These are phyloP conservation scores for Saturnia pavonia DNA, from an alignment of 2,888 invertebrate genomes.

Conservation along the genomic window DNA sequence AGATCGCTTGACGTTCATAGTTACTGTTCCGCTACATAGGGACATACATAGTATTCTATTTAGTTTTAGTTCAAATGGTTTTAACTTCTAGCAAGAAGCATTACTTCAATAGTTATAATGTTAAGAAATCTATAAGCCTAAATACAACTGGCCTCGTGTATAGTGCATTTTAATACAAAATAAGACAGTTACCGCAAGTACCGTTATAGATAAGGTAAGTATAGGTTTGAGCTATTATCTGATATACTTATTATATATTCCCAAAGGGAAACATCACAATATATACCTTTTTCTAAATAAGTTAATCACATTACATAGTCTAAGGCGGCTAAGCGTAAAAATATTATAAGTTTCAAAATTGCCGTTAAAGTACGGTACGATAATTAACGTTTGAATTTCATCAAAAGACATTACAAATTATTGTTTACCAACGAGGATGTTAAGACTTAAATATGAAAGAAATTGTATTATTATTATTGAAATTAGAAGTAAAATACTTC, in stretches of 20 bases:
- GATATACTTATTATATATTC: not conserved
- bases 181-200: conserved; percentile 21
- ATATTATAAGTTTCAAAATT: not conserved
- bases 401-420: not conserved
- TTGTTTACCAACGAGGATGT: not conserved
- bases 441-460: not conserved
- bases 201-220: not conserved
- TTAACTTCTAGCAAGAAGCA: too few relatives aligned
- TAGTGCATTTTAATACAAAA: conserved; percentile 2
- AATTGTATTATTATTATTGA: not conserved
- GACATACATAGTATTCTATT: too few relatives aligned
- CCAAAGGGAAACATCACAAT: not conserved
- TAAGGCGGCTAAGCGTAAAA: not conserved
- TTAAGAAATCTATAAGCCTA: not conserved
- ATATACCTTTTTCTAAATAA: not conserved
- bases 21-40: too few relatives aligned
- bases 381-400: too few relatives aligned
- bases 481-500: not conserved
- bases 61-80: too few relatives aligned
- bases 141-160: conserved; percentile 12
- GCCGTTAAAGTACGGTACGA: too few relatives aligned
- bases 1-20: too few relatives aligned
- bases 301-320: not conserved
- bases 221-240: not conserved
- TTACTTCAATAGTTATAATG: not conserved